Evolutionary conservation across 2,113 vertebrate genomes (phyloP).

Genomic region (Ellobius talpinus): DNA sequence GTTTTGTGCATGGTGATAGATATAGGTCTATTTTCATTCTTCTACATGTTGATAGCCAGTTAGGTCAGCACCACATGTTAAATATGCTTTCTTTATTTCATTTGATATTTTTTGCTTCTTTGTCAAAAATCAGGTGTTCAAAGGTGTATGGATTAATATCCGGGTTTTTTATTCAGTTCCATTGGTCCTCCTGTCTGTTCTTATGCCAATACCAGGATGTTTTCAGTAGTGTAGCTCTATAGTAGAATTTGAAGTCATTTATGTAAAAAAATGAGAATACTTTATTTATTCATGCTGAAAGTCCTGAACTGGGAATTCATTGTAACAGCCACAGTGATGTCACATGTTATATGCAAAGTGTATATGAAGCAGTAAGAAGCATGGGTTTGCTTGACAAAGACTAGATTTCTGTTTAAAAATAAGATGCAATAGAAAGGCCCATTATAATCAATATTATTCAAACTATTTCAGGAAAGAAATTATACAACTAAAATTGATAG

Average conservation of each 20-base stretch:
- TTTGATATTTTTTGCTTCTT: too few relatives aligned
- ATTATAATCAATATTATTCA: not conserved
- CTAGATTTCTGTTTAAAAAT: not conserved
- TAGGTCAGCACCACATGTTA: too few relatives aligned
- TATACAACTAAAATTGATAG: not conserved
- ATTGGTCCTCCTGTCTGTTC: too few relatives aligned
- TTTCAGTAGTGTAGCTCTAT: too few relatives aligned
- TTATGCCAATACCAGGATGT: too few relatives aligned
- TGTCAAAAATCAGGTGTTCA: too few relatives aligned
- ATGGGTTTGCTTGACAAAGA: not conserved
- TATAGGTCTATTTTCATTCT: too few relatives aligned
- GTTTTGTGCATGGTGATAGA: too few relatives aligned
- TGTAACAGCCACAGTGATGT: not conserved
- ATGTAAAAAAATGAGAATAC: not conserved
- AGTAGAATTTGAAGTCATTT: not conserved
- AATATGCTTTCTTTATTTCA: too few relatives aligned
- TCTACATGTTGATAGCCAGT: too few relatives aligned
- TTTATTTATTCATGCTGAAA: not conserved
- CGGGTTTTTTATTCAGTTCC: too few relatives aligned
- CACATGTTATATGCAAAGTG: not conserved
- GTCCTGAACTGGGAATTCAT: not conserved
- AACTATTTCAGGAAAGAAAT: not conserved
- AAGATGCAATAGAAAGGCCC: not conserved
- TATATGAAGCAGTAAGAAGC: not conserved
- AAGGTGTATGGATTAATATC: too few relatives aligned